These are phyloP conservation scores for Pelvicachromis taeniatus DNA, from an alignment of 2,113 vertebrate species.

Conservation along the genomic window DNA sequence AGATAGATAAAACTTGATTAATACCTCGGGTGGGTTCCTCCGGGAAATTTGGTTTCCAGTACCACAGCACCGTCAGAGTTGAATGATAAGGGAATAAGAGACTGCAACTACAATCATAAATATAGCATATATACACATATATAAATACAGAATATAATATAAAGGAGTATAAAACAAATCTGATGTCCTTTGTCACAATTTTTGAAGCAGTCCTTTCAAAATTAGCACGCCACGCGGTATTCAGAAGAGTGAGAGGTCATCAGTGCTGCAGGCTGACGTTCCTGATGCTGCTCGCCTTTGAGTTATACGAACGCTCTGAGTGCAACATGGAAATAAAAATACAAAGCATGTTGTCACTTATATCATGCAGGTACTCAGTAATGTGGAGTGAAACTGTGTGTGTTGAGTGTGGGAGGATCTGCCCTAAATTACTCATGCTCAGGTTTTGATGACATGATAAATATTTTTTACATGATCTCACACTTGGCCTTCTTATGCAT, in stretches of 20 bases:
- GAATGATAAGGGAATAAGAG: too few species aligned
- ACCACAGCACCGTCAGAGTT: too few species aligned
- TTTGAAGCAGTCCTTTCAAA: background rate
- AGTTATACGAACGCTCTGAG: constrained; percentile 5
- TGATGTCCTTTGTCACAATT: background rate
- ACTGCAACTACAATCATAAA: too few species aligned
- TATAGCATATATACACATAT: too few species aligned
- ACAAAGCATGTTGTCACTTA: background rate
- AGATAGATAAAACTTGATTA: too few species aligned
- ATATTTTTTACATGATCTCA: background rate
- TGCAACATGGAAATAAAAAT: background rate
- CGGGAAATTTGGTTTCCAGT: too few species aligned
- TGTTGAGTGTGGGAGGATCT: background rate
- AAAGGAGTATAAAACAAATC: background rate
- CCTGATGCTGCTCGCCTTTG: background rate
- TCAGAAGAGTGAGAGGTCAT: background rate
- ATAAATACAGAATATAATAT: too few species aligned
- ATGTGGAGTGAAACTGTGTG: background rate
- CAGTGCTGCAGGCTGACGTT: background rate
- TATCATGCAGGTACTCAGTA: background rate
- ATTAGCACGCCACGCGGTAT: background rate
- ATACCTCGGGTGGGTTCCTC: too few species aligned
- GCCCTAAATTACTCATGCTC: background rate
- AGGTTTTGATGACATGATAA: background rate
- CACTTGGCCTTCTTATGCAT: background rate